Conservation (phyloP, 2,113 vertebrate genomes). For the Cyprinodon tularosa region DNA sequence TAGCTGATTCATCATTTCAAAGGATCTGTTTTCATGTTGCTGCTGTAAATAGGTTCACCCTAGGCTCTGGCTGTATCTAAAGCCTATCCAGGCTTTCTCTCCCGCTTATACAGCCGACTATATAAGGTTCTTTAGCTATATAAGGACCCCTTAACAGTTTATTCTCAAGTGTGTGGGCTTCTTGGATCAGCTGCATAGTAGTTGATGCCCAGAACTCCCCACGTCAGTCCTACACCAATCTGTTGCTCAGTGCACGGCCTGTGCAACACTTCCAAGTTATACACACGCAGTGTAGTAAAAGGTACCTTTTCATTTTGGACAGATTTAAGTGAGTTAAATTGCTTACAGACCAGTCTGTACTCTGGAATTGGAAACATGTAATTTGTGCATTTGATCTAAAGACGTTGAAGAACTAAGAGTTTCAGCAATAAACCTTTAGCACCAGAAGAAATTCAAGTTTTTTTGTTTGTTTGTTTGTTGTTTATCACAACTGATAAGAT, state of each 20-base stretch:
- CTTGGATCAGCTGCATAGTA: constrained; percentile 52
- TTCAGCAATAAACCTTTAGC: background rate
- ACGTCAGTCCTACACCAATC: constrained; percentile 69
- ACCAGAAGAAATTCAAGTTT: background rate
- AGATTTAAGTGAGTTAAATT: background rate
- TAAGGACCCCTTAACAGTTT: constrained; percentile 35
- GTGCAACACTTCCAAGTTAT: constrained; percentile 30
- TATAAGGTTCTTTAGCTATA: constrained; percentile 54
- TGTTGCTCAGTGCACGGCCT: constrained; percentile 57
- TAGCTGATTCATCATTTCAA: constrained; percentile 68
- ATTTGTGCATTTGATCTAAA: background rate
- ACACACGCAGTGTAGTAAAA: constrained; percentile 19
- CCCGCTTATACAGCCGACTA: constrained; percentile 39
- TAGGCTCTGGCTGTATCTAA: constrained; percentile 59
- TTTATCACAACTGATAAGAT: background rate
- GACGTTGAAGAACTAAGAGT: background rate
- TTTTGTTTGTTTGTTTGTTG: too few species aligned
- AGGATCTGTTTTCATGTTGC: constrained; percentile 72
- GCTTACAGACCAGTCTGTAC: background rate
- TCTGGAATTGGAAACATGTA: background rate
- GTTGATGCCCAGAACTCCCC: constrained; percentile 55
- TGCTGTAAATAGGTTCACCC: constrained; percentile 74
- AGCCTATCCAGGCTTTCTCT: constrained; percentile 41
- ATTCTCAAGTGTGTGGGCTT: constrained; percentile 55
- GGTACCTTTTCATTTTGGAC: constrained; percentile 18